Conservation (phyloP, 2,113 vertebrate species). For the Siniperca chuatsi region DNA sequence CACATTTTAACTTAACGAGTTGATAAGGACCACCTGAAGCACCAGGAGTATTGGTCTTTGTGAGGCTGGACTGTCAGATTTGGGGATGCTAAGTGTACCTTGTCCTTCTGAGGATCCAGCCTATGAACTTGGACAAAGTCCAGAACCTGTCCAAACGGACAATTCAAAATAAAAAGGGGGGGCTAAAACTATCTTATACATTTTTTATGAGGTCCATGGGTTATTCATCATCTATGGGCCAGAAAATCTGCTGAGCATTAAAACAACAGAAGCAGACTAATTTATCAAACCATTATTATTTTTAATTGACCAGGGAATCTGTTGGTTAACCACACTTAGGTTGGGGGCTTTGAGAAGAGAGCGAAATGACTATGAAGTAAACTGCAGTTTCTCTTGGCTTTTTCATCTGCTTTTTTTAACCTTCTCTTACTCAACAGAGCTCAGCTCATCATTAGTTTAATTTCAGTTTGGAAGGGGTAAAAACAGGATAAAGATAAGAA, state of each 20-base stretch:
- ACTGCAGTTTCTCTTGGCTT: neutral
- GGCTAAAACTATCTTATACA: neutral
- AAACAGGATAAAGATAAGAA: constrained; percentile 15
- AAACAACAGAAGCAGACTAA: constrained; percentile 36
- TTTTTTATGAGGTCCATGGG: neutral
- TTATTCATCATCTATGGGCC: constrained; percentile 8
- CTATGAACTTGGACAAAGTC: neutral
- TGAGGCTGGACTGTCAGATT: no score
- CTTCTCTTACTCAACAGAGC: constrained; percentile 8
- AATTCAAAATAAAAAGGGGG: neutral
- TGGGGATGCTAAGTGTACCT: neutral
- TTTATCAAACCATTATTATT: neutral
- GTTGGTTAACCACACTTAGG: constrained; percentile 2
- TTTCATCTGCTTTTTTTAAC: constrained; percentile 11
- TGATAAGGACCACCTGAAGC: neutral
- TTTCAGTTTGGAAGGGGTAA: constrained; percentile 3
- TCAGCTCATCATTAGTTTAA: constrained; percentile 28
- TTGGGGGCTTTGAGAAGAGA: neutral
- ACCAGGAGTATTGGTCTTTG: neutral
- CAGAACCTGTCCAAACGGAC: neutral
- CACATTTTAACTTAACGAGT: neutral
- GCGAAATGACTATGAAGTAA: neutral
- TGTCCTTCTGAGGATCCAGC: neutral
- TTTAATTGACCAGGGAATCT: neutral
- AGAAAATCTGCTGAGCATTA: constrained; percentile 26